Evolutionary conservation across 2,113 vertebrate genomes (phyloP).

Genomic region (Laterallus jamaicensis): DNA sequence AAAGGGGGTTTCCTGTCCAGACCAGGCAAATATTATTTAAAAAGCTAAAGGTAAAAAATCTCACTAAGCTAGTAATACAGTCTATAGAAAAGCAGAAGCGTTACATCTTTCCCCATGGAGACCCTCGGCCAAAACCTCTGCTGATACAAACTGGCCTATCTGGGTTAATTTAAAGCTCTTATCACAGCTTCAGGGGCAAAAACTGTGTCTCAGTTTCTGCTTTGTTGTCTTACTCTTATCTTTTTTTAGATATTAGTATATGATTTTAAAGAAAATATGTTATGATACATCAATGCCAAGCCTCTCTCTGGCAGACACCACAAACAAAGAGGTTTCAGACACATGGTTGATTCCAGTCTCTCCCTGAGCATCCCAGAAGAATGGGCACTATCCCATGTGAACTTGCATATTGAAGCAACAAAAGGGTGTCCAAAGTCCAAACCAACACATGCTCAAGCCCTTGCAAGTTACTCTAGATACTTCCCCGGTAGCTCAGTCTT

Average conservation of each 20-base stretch:
- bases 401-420: not conserved
- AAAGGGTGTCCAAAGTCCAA: not conserved
- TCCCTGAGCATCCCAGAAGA: not conserved
- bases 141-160: not conserved
- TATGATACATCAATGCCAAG: not conserved
- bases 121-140: not conserved
- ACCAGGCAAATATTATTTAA: not conserved
- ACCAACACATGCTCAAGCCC: not conserved
- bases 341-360: not conserved
- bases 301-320: not conserved
- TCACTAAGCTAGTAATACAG: not conserved
- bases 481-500: not conserved
- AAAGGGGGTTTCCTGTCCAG: not conserved
- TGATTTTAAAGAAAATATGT: not conserved
- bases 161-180: not conserved
- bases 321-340: not conserved
- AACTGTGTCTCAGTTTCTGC: not conserved
- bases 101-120: not conserved
- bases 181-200: not conserved
- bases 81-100: not conserved
- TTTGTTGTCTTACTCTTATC: not conserved
- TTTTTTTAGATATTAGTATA: not conserved
- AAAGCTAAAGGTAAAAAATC: not conserved
- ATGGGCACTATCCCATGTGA: not conserved
- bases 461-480: not conserved